phyloP scores from a whole-genome alignment of 2,797 vertebrate genomes.

The Erethizon dorsatum region DNA sequence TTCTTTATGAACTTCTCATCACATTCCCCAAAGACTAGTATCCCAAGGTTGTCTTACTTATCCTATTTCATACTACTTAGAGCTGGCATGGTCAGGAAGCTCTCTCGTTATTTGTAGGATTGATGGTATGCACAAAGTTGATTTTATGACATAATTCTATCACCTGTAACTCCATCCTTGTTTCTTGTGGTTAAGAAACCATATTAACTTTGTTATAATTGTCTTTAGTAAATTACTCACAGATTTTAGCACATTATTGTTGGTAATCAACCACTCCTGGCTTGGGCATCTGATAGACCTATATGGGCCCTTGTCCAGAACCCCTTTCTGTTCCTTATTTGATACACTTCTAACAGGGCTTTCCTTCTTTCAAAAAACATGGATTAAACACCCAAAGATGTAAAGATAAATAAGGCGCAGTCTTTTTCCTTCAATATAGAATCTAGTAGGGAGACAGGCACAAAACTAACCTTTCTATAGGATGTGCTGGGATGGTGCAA shows the following conservation, averaged over 20 bases:
- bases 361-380: not conserved
- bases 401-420: not conserved
- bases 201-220: not conserved
- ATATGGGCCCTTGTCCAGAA: not conserved
- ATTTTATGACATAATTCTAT: not conserved
- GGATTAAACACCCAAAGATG: not conserved
- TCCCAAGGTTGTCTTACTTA: not conserved
- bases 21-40: not conserved
- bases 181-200: conserved; percentile 3
- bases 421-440: not conserved
- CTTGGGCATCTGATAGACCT: not conserved
- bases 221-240: conserved; percentile 1
- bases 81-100: too few species aligned
- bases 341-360: not conserved
- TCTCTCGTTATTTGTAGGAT: not conserved
- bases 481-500: not conserved
- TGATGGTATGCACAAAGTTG: not conserved
- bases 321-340: not conserved
- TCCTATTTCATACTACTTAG: not conserved
- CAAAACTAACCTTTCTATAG: not conserved
- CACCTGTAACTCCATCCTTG: not conserved
- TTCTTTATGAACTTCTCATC: not conserved
- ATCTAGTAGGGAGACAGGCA: not conserved
- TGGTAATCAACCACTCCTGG: not conserved
- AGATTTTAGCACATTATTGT: conserved; percentile 1